Conservation (phyloP, 2,797 vertebrate species). For the Prionace glauca region DNA sequence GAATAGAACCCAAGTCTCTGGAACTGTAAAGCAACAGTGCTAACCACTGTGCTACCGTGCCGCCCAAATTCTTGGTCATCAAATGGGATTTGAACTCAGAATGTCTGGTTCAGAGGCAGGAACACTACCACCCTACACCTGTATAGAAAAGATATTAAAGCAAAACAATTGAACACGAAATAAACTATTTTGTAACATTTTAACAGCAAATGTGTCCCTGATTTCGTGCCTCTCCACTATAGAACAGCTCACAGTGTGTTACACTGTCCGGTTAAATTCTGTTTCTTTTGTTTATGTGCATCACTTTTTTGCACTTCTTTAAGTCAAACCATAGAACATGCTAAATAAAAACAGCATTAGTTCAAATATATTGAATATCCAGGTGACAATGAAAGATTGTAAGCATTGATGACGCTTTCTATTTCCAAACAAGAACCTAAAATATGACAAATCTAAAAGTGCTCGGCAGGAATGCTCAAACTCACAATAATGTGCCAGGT, state of each 20-base stretch:
- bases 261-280: background rate
- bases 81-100: too few relatives aligned
- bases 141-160: background rate
- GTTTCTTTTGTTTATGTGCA: background rate
- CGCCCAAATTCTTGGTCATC: too few relatives aligned
- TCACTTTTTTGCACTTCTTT: background rate
- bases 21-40: too few relatives aligned
- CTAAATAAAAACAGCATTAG: background rate
- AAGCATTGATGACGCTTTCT: background rate
- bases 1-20: too few relatives aligned
- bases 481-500: constrained; percentile 36
- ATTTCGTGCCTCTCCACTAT: background rate
- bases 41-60: too few relatives aligned
- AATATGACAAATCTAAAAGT: background rate
- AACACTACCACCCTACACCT: too few relatives aligned
- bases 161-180: background rate
- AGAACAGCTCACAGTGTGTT: background rate
- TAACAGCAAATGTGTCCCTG: background rate
- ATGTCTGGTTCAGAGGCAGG: too few relatives aligned
- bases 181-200: background rate
- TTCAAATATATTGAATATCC: background rate
- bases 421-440: background rate
- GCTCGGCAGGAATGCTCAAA: background rate
- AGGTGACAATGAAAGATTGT: background rate
- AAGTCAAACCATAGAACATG: background rate